Base-by-base conservation (phyloP, 2,113 vertebrate species). In the Nematolebias whitei region DNA sequence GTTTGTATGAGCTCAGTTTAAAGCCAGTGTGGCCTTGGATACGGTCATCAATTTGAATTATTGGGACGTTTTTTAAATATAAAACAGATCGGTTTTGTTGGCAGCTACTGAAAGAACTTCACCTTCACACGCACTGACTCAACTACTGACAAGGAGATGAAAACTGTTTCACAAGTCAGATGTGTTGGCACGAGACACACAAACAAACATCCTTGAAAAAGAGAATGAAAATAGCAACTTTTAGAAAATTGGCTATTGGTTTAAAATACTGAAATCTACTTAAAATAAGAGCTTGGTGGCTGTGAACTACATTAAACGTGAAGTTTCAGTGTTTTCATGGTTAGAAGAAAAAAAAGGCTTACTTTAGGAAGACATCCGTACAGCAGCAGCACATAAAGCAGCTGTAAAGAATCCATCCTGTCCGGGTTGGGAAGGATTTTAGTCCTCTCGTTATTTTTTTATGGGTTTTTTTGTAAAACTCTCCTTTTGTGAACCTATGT, bases 361-460 rank as follows among this genome's bases (percentile, higher is more conserved):
- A 89, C 88, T 86, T 85, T 74, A 52, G 71, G 59, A 44, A 87
- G 70, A 73, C 48, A 51, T 32, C 65, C 71, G 20, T 39, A 66
- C 43, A 87, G 8, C 18, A 88, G 61, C 56, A 88, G 58, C 3
- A 87, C 63, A 22, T 57, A 52, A 15, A 80, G 5, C 54, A 85
- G 29, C 64, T 68, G 79, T 39, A 82, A 63, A 23, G 68, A 69
- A 53, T 82, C 79, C 91, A 92, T 91, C 44, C 53, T 78, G 35
- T 65, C 24, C 44, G 16, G 32, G 43, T 66, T 35, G 2, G 18
- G 41, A 32, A 74, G 58, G 63, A 41, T 45, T 51, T 59, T 4
- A 14, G 14, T 39, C 4, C 48, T 74, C 68, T 18, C 55, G 16
- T 7, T 29, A 7, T 4, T 29, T 29, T 29, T 7, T 29, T 29